Percentiles rank a stretch among this genome's conserved stretches.
Evolutionary conservation across 2,797 vertebrate species (phyloP).

Genomic region (Gallinago solitaria): DNA sequence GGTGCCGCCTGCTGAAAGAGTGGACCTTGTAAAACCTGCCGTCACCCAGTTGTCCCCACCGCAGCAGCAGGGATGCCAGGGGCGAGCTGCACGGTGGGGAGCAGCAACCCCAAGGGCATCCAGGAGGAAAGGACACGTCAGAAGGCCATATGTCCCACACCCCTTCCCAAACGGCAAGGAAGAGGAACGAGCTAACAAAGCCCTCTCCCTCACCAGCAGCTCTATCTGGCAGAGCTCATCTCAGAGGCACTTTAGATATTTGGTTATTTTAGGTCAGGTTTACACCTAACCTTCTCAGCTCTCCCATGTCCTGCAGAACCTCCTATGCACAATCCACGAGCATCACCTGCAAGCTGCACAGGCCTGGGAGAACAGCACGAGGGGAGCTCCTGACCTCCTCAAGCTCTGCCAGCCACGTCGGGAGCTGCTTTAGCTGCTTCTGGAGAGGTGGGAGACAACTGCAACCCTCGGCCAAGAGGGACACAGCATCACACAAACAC

Average conservation of each 20-base stretch:
- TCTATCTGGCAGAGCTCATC: background rate
- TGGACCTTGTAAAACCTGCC: background rate
- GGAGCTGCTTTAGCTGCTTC: background rate
- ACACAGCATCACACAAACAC: background rate
- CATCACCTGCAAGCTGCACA: background rate
- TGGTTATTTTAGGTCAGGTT: background rate
- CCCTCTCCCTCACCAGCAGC: background rate
- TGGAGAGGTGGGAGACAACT: background rate
- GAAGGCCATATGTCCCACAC: background rate
- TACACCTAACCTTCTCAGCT: background rate
- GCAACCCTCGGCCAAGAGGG: background rate
- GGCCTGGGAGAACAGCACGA: background rate
- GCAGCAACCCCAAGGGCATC: background rate
- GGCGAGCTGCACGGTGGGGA: background rate
- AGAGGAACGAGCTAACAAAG: rapidly evolving
- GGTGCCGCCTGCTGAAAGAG: background rate
- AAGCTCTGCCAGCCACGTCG: background rate
- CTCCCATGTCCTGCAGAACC: background rate
- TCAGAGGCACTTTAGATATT: background rate
- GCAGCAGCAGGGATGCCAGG: background rate
- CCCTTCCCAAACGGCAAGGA: background rate
- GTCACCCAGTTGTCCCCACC: rapidly evolving
- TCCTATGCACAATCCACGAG: rapidly evolving
- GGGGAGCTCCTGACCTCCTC: background rate
- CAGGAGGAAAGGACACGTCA: background rate